A percentile compares a stretch with the other conserved stretches of the same genome.
Conservation (phyloP, 2,797 vertebrate species). For the Gambusia yucatana region DNA sequence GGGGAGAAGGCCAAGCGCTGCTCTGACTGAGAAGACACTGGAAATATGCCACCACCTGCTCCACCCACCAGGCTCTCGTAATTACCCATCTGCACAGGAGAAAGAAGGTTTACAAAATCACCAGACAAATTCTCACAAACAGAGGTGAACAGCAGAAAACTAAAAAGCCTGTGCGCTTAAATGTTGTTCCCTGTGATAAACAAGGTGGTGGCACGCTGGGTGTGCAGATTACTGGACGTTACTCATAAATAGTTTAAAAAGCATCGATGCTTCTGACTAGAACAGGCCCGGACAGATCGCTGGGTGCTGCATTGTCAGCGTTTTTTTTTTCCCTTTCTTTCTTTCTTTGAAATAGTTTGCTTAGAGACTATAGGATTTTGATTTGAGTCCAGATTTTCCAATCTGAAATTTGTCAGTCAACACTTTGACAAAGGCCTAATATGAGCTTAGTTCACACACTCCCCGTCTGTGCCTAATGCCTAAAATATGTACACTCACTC, state of each 20-base stretch:
- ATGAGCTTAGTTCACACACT: neutral
- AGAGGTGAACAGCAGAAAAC: neutral
- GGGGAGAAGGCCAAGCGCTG: constrained; percentile 75
- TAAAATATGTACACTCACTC: neutral
- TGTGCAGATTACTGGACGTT: neutral
- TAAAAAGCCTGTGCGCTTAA: neutral
- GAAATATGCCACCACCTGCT: constrained; percentile 58
- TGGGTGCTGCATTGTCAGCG: neutral
- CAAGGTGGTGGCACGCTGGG: too few relatives aligned
- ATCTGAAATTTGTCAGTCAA: neutral
- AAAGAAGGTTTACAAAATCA: neutral
- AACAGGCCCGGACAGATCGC: neutral
- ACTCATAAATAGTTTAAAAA: neutral
- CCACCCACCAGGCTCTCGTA: constrained; percentile 64
- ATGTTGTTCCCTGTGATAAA: neutral
- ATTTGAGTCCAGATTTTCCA: neutral
- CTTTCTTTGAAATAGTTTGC: neutral
- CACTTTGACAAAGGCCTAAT: neutral
- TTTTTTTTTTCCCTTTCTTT: accelerated
- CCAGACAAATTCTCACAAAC: neutral
- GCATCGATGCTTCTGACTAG: neutral
- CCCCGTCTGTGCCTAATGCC: neutral
- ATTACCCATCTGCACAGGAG: constrained; percentile 71
- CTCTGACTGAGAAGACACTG: constrained; percentile 68
- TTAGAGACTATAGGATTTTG: neutral